These are phyloP conservation scores for Physocephala rufipes DNA, from an alignment of 2,888 invertebrate species.

Conservation along the genomic window DNA sequence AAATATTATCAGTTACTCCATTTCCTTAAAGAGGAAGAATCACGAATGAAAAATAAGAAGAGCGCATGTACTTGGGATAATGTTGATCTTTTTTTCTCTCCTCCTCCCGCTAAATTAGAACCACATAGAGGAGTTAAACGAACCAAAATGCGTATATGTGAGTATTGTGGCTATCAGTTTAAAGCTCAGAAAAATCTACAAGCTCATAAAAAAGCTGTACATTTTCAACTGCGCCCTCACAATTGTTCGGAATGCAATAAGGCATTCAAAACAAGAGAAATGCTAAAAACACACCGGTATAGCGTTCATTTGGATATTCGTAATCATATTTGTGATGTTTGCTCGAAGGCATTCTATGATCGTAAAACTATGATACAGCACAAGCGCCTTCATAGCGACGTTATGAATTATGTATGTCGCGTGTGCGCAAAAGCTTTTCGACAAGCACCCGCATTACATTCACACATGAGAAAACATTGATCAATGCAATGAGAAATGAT, in stretches of 20 bases:
- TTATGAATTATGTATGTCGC: constrained; percentile 22
- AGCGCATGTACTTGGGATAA: background rate
- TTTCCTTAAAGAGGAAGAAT: constrained; percentile 4
- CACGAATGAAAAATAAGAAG: background rate
- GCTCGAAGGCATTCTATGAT: constrained; percentile 22
- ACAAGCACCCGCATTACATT: constrained; percentile 18
- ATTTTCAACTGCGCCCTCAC: constrained; percentile 20
- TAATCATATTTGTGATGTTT: constrained; percentile 15
- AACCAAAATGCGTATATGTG: constrained; percentile 22
- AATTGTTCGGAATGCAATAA: constrained; percentile 6
- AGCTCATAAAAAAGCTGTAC: constrained; percentile 10
- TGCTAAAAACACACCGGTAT: constrained; percentile 13
- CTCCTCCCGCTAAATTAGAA: no score
- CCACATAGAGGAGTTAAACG: background rate
- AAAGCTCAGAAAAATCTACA: background rate
- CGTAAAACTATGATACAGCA: constrained; percentile 23
- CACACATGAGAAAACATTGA: constrained; percentile 21
- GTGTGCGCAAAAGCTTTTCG: constrained; percentile 24
- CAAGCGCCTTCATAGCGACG: constrained; percentile 18
- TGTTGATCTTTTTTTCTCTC: background rate
- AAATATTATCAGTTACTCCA: constrained; percentile 7
- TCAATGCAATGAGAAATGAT: no score
- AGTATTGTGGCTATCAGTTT: constrained; percentile 18
- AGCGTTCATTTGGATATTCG: constrained; percentile 16
- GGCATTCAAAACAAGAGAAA: background rate